Percentiles rank a stretch among this genome's conserved stretches.
These are phyloP conservation scores for Amphipyra berbera DNA, from an alignment of 2,888 invertebrate genomes.

Conservation along the genomic window DNA sequence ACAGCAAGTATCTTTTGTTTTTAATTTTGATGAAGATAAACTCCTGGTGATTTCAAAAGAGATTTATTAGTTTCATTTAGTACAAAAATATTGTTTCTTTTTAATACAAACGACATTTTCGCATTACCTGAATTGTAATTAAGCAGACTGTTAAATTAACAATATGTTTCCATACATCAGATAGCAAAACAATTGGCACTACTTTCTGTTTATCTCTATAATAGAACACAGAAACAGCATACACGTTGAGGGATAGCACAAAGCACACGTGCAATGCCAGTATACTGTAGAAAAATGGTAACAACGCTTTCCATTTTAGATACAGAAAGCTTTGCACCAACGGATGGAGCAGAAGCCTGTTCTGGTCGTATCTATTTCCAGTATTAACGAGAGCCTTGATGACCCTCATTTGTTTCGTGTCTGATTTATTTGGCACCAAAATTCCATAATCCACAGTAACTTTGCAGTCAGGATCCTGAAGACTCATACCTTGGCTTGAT, in stretches of 20 bases:
- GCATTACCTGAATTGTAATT: conserved; percentile 35
- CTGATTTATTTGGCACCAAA: conserved; percentile 66
- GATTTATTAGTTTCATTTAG: neutral
- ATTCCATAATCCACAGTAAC: conserved; percentile 81
- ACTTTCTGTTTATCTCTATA: conserved; percentile 31
- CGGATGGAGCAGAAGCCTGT: conserved; percentile 84
- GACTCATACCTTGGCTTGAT: conserved; percentile 73
- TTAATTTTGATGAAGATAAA: conserved; percentile 81
- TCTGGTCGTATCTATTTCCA: conserved; percentile 78
- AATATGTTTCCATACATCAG: conserved; percentile 25
- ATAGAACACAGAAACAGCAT: conserved; percentile 62
- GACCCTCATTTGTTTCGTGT: conserved; percentile 81
- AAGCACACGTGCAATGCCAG: conserved; percentile 80
- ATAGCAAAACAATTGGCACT: conserved; percentile 14
- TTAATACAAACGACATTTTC: neutral
- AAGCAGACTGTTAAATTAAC: conserved; percentile 22
- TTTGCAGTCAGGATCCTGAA: conserved; percentile 65
- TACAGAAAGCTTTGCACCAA: conserved; percentile 86
- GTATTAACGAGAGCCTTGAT: conserved; percentile 82
- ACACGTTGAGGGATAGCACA: conserved; percentile 79
- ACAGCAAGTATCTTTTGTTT: conserved; percentile 77
- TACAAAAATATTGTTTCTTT: neutral
- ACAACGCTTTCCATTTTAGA: conserved; percentile 85
- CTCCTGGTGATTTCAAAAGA: conserved; percentile 73
- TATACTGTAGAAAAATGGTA: conserved; percentile 82